A percentile compares a stretch with the other conserved stretches of the same genome.
Conservation (phyloP, 2,888 invertebrate species). For the Tetheella fluctuosa region DNA sequence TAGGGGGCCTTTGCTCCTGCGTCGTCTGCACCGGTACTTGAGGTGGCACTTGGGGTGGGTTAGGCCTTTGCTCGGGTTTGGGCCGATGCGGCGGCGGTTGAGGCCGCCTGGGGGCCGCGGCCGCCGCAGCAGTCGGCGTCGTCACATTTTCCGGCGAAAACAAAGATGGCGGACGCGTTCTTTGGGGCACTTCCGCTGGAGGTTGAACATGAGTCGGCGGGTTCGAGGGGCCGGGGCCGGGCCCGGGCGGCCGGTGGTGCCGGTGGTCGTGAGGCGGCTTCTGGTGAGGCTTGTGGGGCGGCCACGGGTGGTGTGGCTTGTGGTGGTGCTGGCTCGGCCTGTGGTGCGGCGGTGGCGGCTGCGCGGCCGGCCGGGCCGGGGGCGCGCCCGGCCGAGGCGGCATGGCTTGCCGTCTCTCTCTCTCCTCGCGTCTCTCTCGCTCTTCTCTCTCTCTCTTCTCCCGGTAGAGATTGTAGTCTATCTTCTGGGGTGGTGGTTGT, state of each 20-base stretch:
- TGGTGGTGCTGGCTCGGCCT: constrained; percentile 58
- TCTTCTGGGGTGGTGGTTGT: constrained; percentile 76
- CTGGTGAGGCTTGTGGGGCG: constrained; percentile 65
- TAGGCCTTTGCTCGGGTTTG: neutral
- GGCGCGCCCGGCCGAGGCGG: constrained; percentile 45
- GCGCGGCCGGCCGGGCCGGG: constrained; percentile 49
- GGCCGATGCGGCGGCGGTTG: constrained; percentile 60
- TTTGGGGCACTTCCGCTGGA: constrained; percentile 46
- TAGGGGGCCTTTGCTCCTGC: constrained; percentile 49
- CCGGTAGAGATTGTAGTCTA: constrained; percentile 85
- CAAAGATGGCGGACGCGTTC: constrained; percentile 84
- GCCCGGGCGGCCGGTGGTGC: constrained; percentile 53
- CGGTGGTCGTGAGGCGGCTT: constrained; percentile 71
- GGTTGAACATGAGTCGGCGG: constrained; percentile 43
- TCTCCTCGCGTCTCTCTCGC: constrained; percentile 72
- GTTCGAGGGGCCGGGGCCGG: constrained; percentile 43
- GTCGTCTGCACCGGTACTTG: constrained; percentile 42
- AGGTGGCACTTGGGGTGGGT: constrained; percentile 25
- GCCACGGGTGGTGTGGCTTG: constrained; percentile 63
- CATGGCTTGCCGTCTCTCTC: constrained; percentile 61
- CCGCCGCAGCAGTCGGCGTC: constrained; percentile 76
- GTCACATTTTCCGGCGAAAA: constrained; percentile 87
- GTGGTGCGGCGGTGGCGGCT: constrained; percentile 32
- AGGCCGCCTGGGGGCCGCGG: constrained; percentile 51
- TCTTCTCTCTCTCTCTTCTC: constrained; percentile 87